Conservation (phyloP, 2,888 invertebrate species). For the Phoenoteleia sp. region DNA sequence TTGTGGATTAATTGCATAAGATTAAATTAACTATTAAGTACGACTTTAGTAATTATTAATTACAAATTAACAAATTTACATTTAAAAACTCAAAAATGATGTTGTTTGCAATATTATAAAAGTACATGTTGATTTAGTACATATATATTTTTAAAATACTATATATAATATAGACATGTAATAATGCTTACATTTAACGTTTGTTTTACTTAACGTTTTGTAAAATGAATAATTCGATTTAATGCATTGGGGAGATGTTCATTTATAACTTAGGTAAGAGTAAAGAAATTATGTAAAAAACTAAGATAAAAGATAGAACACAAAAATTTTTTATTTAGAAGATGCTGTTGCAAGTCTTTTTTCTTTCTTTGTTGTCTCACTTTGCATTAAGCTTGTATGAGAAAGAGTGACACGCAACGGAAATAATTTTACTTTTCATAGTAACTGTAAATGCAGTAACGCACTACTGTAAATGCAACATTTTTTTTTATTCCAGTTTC, state of each 20-base stretch:
- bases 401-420: constrained; percentile 17
- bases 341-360: constrained; percentile 41
- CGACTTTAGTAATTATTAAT: no score
- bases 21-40: no score
- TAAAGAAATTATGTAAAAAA: constrained; percentile 40
- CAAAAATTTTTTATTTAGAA: constrained; percentile 52
- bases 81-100: no score
- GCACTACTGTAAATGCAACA: constrained; percentile 41
- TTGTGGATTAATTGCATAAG: no score
- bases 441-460: constrained; percentile 33
- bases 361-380: constrained; percentile 6
- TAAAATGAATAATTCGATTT: constrained; percentile 47
- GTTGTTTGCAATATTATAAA: no score
- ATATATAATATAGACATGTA: background rate
- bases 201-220: constrained; percentile 33
- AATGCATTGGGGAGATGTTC: constrained; percentile 41
- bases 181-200: background rate
- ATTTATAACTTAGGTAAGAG: constrained; percentile 47
- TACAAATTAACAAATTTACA: no score
- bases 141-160: background rate
- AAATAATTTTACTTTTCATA: constrained; percentile 40
- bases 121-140: no score
- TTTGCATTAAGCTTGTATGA: constrained; percentile 36
- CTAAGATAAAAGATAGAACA: constrained; percentile 57
- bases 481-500: constrained; percentile 40